Evolutionary conservation across 1,140 invertebrate species (phyloP).

Genomic region (Eumaeus atala): DNA sequence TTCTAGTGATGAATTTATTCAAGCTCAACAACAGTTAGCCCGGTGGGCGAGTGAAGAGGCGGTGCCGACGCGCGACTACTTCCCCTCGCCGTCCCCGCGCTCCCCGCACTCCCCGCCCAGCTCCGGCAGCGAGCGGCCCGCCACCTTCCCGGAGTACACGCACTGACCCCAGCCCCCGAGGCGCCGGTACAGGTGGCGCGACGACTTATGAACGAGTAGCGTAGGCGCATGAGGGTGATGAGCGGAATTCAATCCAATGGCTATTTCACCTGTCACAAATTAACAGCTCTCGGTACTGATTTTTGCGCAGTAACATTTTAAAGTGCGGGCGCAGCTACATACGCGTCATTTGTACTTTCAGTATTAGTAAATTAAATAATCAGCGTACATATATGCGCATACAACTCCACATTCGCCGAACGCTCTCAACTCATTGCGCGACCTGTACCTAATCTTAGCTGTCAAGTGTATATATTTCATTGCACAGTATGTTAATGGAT

Average conservation of each 20-base stretch:
- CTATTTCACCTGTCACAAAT: too few relatives aligned
- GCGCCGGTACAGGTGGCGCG: constrained; percentile 3
- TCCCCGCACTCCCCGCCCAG: constrained; percentile 66
- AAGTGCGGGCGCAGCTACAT: too few relatives aligned
- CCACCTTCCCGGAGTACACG: constrained; percentile 76
- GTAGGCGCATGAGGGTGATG: not conserved
- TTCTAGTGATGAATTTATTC: constrained; percentile 95
- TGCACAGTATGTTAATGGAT: constrained; percentile 36
- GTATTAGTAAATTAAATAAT: too few relatives aligned
- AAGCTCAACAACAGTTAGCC: constrained; percentile 93
- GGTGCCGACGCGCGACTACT: constrained; percentile 79
- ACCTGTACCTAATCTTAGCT: not conserved
- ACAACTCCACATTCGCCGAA: not conserved
- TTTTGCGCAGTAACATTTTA: too few relatives aligned
- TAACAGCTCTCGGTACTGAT: too few relatives aligned
- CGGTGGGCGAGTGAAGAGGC: constrained; percentile 92
- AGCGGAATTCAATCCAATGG: too few relatives aligned
- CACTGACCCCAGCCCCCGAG: constrained; percentile 48
- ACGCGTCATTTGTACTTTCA: too few relatives aligned
- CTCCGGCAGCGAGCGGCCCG: constrained; percentile 46
- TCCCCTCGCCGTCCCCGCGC: constrained; percentile 72
- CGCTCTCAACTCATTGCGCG: constrained; percentile 20
- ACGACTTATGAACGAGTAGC: constrained; percentile 1
- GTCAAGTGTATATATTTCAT: constrained; percentile 27
- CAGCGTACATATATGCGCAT: constrained; percentile 1